A percentile compares a stretch with the other conserved stretches of the same genome.
These are phyloP conservation scores for Hirundichthys speculiger DNA, from an alignment of 2,113 vertebrate genomes.

Conservation along the genomic window DNA sequence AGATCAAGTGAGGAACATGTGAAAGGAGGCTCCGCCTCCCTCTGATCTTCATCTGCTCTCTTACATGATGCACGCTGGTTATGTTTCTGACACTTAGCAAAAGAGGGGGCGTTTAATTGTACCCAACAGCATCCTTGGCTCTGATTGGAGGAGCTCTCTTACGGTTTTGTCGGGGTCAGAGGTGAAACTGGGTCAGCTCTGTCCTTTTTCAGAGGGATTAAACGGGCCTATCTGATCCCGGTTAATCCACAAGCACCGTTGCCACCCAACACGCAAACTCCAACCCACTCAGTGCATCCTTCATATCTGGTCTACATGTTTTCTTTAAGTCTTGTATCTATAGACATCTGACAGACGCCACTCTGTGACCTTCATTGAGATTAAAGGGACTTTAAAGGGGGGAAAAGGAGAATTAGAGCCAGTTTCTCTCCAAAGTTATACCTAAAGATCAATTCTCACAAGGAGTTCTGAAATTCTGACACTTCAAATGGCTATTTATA, in stretches of 20 bases:
- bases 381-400: neutral
- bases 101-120: neutral
- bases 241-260: constrained; percentile 63
- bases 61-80: too few species aligned
- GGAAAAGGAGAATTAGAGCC: too few species aligned
- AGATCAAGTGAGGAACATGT: too few species aligned
- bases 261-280: constrained; percentile 17
- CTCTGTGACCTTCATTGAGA: neutral
- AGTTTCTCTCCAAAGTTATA: too few species aligned
- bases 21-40: too few species aligned
- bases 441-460: too few species aligned
- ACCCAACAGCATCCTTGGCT: constrained; percentile 9
- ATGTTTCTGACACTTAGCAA: too few species aligned
- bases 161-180: constrained; percentile 56
- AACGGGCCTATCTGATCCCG: constrained; percentile 53
- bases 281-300: constrained; percentile 27
- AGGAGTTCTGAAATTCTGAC: too few species aligned
- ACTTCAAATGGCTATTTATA: too few species aligned
- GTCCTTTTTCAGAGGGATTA: constrained; percentile 66
- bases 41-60: too few species aligned
- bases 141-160: constrained; percentile 44
- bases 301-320: constrained; percentile 33
- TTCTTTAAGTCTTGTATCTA: constrained; percentile 2
- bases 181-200: constrained; percentile 49
- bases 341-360: neutral